Conservation (phyloP, 2,888 invertebrate species). For the Melieria crassipennis region DNA sequence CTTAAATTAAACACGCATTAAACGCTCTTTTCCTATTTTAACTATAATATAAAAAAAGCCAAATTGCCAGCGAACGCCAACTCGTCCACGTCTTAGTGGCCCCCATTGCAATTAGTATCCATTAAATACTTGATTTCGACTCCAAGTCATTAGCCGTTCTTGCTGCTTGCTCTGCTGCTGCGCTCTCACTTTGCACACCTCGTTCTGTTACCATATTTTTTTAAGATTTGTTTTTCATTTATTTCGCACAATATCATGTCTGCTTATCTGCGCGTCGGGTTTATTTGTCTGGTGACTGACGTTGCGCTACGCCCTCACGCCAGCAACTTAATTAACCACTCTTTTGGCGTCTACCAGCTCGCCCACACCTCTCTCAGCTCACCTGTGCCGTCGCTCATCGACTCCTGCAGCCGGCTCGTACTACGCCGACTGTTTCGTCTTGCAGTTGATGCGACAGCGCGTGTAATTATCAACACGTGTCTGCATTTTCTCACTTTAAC, state of each 20-base stretch:
- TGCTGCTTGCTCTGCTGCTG: background rate
- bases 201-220: background rate
- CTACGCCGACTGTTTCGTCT: background rate
- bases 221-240: constrained; percentile 1
- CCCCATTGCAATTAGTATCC: constrained; percentile 25
- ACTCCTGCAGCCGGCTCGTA: background rate
- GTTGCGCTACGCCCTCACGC: constrained; percentile 25
- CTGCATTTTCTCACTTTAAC: background rate
- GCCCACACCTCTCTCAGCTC: background rate
- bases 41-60: no score
- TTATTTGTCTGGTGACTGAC: constrained; percentile 30
- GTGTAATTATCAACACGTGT: constrained; percentile 20
- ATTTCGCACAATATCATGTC: background rate
- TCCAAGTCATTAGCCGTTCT: constrained; percentile 11
- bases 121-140: constrained; percentile 28
- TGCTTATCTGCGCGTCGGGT: constrained; percentile 11
- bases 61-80: no score
- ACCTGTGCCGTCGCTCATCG: background rate
- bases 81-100: no score
- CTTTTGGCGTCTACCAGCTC: background rate
- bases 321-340: constrained; percentile 31
- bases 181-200: background rate
- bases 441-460: background rate
- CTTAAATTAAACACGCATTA: no score
- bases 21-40: no score